These are phyloP conservation scores for Hypanus sabinus DNA, from an alignment of 2,113 vertebrate genomes.

Conservation along the genomic window DNA sequence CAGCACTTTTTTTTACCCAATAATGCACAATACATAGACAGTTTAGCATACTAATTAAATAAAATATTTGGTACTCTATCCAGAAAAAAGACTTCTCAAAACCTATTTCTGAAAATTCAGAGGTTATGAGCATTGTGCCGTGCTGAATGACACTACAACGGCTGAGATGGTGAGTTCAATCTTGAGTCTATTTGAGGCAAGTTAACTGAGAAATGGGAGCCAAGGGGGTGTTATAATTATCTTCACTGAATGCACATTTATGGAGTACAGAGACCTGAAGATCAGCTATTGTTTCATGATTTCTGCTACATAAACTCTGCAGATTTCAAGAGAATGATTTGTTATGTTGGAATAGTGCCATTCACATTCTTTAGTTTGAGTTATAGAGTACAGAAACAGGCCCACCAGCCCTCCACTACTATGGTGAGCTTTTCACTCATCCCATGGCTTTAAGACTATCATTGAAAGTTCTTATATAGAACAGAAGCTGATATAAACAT, in stretches of 20 bases:
- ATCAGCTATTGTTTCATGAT: not conserved
- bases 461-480: not conserved
- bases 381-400: too few relatives aligned
- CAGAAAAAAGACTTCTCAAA: not conserved
- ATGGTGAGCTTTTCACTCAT: too few relatives aligned
- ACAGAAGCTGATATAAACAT: not conserved
- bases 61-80: not conserved
- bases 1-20: not conserved
- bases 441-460: too few relatives aligned
- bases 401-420: too few relatives aligned
- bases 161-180: not conserved
- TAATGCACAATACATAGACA: not conserved
- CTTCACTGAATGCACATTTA: not conserved
- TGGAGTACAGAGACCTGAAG: not conserved
- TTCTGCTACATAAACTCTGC: not conserved
- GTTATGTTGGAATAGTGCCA: not conserved
- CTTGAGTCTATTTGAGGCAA: not conserved
- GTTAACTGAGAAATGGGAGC: not conserved
- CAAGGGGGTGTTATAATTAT: not conserved
- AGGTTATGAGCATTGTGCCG: not conserved
- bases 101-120: not conserved
- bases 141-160: not conserved
- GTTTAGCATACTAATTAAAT: not conserved
- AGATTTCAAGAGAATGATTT: not conserved
- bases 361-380: too few relatives aligned